These are phyloP conservation scores for Drosophila repletoides DNA, from an alignment of 1,140 invertebrate species.

Conservation along the genomic window DNA sequence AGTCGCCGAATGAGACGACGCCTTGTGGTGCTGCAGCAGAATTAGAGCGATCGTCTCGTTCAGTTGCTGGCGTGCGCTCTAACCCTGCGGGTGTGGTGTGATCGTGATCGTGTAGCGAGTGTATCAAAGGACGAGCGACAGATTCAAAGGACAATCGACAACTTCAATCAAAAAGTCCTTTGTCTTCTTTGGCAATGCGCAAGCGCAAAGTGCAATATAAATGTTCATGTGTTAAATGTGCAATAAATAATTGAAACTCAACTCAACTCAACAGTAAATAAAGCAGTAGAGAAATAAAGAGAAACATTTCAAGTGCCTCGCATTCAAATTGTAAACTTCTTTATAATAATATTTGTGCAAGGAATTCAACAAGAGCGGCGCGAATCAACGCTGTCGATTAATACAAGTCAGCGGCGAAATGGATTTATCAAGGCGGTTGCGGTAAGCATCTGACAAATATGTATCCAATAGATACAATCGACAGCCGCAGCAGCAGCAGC, in stretches of 20 bases:
- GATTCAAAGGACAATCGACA: conserved; percentile 6
- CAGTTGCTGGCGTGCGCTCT: conserved; percentile 74
- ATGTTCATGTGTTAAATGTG: conserved; percentile 48
- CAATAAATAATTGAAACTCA: conserved; percentile 74
- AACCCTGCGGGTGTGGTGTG: conserved; percentile 66
- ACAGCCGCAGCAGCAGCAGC: conserved; percentile 17
- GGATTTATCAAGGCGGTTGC: conserved; percentile 82
- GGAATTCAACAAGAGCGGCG: conserved; percentile 20
- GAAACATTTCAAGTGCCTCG: conserved; percentile 34
- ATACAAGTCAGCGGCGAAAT: conserved; percentile 64
- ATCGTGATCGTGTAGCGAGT: conserved; percentile 30
- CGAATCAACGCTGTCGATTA: conserved; percentile 53
- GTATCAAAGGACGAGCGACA: too few species aligned
- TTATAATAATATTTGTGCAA: conserved; percentile 37
- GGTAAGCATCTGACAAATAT: conserved; percentile 81
- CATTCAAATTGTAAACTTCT: conserved; percentile 15
- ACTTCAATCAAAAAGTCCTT: background rate
- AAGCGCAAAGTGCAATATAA: conserved; percentile 60
- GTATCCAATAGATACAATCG: conserved; percentile 46
- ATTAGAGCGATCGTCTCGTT: conserved; percentile 73
- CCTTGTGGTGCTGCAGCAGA: conserved; percentile 54
- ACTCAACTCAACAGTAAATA: too few species aligned
- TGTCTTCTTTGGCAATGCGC: conserved; percentile 60
- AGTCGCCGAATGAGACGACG: conserved; percentile 2
- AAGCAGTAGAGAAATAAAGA: too few species aligned